These are phyloP conservation scores for Archivesica marissinica DNA, from an alignment of 1,140 invertebrate genomes.

Conservation along the genomic window DNA sequence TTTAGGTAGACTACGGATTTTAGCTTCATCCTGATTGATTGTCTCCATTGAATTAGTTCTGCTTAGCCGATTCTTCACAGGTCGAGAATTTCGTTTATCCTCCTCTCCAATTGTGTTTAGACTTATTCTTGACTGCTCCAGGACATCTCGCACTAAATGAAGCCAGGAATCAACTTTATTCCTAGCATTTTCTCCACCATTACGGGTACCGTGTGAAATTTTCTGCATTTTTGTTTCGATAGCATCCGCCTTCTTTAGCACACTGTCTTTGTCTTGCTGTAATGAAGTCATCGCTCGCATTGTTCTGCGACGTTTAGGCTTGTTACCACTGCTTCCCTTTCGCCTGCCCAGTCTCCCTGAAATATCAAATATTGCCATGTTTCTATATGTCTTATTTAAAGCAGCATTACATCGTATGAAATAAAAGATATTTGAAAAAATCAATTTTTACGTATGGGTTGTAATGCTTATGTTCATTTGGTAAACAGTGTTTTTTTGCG, in stretches of 20 bases:
- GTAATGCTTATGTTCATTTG: no score
- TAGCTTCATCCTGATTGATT: slow-evolving; percentile 62
- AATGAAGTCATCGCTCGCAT: slow-evolving; percentile 71
- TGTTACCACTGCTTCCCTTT: slow-evolving; percentile 64
- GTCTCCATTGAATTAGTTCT: slow-evolving; percentile 60
- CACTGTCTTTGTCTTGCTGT: slow-evolving; percentile 70
- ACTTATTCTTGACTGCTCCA: slow-evolving; percentile 70
- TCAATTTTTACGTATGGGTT: no score
- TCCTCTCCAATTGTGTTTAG: slow-evolving; percentile 75
- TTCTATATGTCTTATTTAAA: no score
- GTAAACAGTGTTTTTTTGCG: no score
- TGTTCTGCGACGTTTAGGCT: slow-evolving; percentile 70
- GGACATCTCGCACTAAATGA: slow-evolving; percentile 66
- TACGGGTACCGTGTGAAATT: slow-evolving; percentile 50
- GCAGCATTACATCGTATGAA: no score
- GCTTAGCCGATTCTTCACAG: slow-evolving; percentile 64
- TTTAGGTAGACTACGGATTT: slow-evolving; percentile 53
- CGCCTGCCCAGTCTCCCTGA: slow-evolving; percentile 34
- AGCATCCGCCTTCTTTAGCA: slow-evolving; percentile 74
- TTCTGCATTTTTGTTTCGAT: slow-evolving; percentile 73
- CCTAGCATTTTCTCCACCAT: slow-evolving; percentile 40
- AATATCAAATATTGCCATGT: background rate
- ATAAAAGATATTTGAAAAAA: no score
- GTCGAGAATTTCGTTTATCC: slow-evolving; percentile 67
- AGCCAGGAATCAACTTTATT: slow-evolving; percentile 72